Evolutionary conservation across 2,888 invertebrate species (phyloP), one percentile per base, ranked within the genome.

Genomic region (Sabellastarte sp.): DNA sequence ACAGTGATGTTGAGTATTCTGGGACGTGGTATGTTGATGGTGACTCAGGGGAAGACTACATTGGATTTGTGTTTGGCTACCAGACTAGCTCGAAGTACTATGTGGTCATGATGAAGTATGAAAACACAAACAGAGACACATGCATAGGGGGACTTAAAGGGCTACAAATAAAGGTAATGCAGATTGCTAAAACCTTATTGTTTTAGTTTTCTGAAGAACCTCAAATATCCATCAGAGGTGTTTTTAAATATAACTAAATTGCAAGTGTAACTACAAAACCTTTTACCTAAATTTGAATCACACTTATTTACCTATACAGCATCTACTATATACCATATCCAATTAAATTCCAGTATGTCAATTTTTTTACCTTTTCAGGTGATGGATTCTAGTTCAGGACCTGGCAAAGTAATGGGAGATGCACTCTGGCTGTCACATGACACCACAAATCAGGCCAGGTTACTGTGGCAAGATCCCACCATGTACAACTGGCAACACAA

Each of bases 81-180:
- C 74, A 74, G 33, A 75, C 61, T 57, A 77, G 76, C 61, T 95
- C 81, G 92, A 91, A 73, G 64, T 78, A 77, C 65, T 79, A 79
- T 60, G 59, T 73, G 0, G 75, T 75, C 20, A 68, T 69, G 60
- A 78, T 78, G 78, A 67, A 72, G 51, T 74, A 74, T 32, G 66
- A 61, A 1, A 71, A 76, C 60, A 10, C 10, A 20, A 41, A 41
- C 41, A 20, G 41, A 10, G 41, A 20, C 41, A n/a, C n/a, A n/a
- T 15, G 41, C 41, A n/a, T n/a, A n/a, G n/a, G n/a, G n/a, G n/a
- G n/a, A n/a, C n/a, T n/a, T n/a, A n/a, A n/a, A n/a, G n/a, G n/a
- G n/a, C n/a, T n/a, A n/a, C n/a, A n/a, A n/a, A n/a, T n/a, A n/a
- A n/a, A n/a, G n/a, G n/a, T n/a, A n/a, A n/a, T n/a, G n/a, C n/a